Base-by-base conservation (phyloP, 2,888 invertebrate genomes). In the Branchellion lobata region DNA sequence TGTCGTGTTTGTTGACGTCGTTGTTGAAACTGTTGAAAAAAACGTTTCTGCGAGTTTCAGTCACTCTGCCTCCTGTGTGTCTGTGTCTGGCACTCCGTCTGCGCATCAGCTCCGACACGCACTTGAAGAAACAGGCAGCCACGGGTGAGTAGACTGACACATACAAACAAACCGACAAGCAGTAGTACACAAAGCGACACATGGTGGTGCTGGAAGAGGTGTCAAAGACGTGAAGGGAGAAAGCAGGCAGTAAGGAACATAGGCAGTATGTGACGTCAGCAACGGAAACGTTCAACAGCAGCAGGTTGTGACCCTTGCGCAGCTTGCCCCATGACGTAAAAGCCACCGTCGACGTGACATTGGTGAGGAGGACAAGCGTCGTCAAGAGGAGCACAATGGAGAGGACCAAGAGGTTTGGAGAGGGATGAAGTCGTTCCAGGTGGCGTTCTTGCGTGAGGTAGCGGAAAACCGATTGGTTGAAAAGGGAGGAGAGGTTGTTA, bases 101-200 rank as follows among this genome's bases (percentile, higher is more conserved):
- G 24, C 51, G 40, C 65, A 82, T 51, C 31, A 61, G 40, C 61
- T 80, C 82, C 11, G 69, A 40, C 34, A 72, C 79, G 57, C 82
- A 82, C 21, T 81, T 51, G 81, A 83, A 83, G 27, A 83, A 79
- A 68, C 82, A 83, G 51, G 80, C 65, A 14, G 81, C 81, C 61
- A 83, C 83, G 5, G 83, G 78, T 14, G 82, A 81, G 81, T 83
- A 83, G 36, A 83, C 80, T 21, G 81, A 53, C 27, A 83, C 83
- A 78, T 83, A 83, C 33, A 82, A 79, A 29, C 80, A 81, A 47
- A 83, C 83, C 61, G 81, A 82, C 36, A 83, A 79, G 34, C 81
- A 40, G 79, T 83, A 83, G 68, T 83, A 82, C 27, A 83, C 81
- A 40, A 81, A 71, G 29, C 81, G 80, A 72, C 83, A 83, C 27